phyloP scores from a whole-genome alignment of 2,113 vertebrate genomes.

The Thalassarche chlororhynchos region DNA sequence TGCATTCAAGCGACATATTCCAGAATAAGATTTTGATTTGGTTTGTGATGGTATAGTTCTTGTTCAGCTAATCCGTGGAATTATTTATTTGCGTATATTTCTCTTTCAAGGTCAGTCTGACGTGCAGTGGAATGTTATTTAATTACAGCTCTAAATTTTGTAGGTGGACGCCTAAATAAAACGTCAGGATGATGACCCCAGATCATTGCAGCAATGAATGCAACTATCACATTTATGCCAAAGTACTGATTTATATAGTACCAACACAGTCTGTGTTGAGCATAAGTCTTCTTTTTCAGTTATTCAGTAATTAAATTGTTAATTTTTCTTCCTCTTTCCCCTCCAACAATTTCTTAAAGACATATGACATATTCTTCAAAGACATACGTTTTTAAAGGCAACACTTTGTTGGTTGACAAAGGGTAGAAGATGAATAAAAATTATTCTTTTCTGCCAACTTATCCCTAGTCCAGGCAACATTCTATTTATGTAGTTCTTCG shows the following conservation, averaged over 20 bases:
- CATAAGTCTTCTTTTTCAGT: background rate
- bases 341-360: background rate
- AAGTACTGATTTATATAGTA: background rate
- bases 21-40: background rate
- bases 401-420: background rate
- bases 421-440: background rate
- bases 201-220: background rate
- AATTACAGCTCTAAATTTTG: background rate
- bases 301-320: background rate
- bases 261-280: background rate
- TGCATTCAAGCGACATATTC: background rate
- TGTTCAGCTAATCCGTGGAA: background rate
- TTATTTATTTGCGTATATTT: background rate
- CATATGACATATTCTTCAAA: background rate
- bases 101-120: background rate
- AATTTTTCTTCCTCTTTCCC: background rate
- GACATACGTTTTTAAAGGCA: background rate
- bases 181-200: background rate
- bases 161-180: background rate
- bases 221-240: background rate
- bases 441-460: background rate
- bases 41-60: background rate
- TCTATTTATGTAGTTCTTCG: background rate
- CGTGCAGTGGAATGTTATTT: background rate
- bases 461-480: background rate